A percentile compares a stretch with the other conserved stretches of the same genome.
Conservation (phyloP, 2,113 vertebrate species). For the Isichthys henryi region DNA sequence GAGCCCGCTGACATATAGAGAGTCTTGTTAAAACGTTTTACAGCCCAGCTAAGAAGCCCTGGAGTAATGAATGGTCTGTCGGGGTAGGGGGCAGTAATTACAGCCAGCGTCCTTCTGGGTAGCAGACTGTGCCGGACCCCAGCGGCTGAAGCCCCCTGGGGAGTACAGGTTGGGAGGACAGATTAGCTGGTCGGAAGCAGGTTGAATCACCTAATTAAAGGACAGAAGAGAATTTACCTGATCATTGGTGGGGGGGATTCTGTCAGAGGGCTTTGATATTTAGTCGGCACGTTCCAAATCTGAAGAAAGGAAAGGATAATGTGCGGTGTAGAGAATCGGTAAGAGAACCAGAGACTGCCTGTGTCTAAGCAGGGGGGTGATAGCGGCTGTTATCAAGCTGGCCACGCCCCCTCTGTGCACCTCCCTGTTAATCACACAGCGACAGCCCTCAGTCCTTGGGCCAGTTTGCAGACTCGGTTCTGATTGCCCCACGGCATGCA, state of each 20-base stretch:
- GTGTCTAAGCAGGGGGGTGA: background rate
- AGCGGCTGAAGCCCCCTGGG: background rate
- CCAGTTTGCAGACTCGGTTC: background rate
- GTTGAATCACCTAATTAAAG: background rate
- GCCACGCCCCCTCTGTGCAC: background rate
- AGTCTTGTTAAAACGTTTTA: slow-evolving; percentile 25
- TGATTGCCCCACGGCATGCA: background rate
- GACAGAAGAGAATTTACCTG: background rate
- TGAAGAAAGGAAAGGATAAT: background rate
- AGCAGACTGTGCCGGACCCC: background rate
- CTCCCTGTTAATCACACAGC: background rate
- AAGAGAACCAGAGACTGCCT: background rate
- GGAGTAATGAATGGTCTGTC: slow-evolving; percentile 25
- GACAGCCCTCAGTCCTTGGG: background rate
- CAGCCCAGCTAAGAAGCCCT: slow-evolving; percentile 18
- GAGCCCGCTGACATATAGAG: background rate
- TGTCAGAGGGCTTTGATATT: background rate
- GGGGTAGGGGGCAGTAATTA: slow-evolving; percentile 29
- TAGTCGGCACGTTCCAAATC: background rate
- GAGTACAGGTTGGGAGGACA: background rate
- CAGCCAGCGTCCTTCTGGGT: background rate
- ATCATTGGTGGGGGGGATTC: background rate
- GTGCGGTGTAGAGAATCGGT: background rate
- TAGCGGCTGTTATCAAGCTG: background rate
- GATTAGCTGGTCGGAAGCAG: background rate